These are phyloP conservation scores for Phymanthus crucifer DNA, from an alignment of 92 coral and sea anemone genomes.

Conservation along the genomic window DNA sequence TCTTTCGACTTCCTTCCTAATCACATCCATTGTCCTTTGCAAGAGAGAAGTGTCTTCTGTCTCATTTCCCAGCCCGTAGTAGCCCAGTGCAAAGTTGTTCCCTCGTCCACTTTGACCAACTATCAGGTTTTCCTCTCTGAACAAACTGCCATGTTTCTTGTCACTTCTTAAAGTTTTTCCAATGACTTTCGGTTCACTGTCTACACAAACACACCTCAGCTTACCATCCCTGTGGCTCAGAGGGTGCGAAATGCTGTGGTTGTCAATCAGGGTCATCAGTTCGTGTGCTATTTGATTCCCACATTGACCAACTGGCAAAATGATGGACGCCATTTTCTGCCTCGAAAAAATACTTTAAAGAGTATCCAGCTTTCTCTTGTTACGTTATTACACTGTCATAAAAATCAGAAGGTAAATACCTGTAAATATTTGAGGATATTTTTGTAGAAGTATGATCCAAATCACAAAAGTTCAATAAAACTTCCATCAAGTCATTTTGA, in stretches of 20 bases:
- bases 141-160: slow-evolving; percentile 34
- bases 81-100: slow-evolving; percentile 86
- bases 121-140: slow-evolving; percentile 68
- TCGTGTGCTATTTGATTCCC: slow-evolving; percentile 91
- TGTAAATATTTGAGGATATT: no score
- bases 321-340: slow-evolving; percentile 69
- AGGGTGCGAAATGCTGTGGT: slow-evolving; percentile 60
- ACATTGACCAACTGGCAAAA: slow-evolving; percentile 83
- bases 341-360: background rate
- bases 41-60: slow-evolving; percentile 68
- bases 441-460: background rate
- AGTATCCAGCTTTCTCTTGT: background rate
- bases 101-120: slow-evolving; percentile 78
- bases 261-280: slow-evolving; percentile 74
- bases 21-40: slow-evolving; percentile 61
- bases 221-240: slow-evolving; percentile 87
- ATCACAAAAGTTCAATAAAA: background rate
- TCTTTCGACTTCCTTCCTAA: slow-evolving; percentile 82
- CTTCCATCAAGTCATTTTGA: background rate
- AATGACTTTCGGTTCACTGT: slow-evolving; percentile 83
- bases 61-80: slow-evolving; percentile 62
- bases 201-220: slow-evolving; percentile 81
- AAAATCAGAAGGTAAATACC: background rate
- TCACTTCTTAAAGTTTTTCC: slow-evolving; percentile 55
- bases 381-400: background rate